phyloP scores from a whole-genome alignment of 2,888 invertebrate genomes.

The Stratiomys singularior region DNA sequence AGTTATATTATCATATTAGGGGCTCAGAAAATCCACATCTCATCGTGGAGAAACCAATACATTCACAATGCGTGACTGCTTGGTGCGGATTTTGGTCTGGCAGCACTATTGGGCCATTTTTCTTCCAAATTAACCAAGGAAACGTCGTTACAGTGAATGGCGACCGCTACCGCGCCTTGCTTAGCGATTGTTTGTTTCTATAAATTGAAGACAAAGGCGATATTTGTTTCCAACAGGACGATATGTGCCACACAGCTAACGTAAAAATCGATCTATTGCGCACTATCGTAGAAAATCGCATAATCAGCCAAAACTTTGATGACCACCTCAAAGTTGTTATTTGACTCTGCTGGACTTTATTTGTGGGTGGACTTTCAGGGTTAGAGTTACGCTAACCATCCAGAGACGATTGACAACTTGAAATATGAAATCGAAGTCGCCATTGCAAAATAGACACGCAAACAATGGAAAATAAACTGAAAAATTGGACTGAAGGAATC shows the following conservation, averaged over 20 bases:
- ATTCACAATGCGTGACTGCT: too few relatives aligned
- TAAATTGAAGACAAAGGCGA: background rate
- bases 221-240: background rate
- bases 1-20: too few relatives aligned
- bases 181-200: background rate
- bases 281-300: too few relatives aligned
- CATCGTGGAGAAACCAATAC: too few relatives aligned
- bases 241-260: background rate
- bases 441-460: background rate
- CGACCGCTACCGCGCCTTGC: background rate
- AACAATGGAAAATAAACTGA: constrained; percentile 3
- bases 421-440: background rate
- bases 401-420: background rate
- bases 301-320: too few relatives aligned
- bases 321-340: too few relatives aligned
- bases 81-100: too few relatives aligned
- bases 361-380: background rate
- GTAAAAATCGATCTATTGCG: background rate
- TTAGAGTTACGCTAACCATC: background rate
- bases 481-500: background rate
- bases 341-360: background rate
- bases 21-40: too few relatives aligned
- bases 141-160: background rate
- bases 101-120: too few relatives aligned
- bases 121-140: background rate